Conservation (phyloP, 2,113 vertebrate genomes). For the Rhadina sibilatrix region DNA sequence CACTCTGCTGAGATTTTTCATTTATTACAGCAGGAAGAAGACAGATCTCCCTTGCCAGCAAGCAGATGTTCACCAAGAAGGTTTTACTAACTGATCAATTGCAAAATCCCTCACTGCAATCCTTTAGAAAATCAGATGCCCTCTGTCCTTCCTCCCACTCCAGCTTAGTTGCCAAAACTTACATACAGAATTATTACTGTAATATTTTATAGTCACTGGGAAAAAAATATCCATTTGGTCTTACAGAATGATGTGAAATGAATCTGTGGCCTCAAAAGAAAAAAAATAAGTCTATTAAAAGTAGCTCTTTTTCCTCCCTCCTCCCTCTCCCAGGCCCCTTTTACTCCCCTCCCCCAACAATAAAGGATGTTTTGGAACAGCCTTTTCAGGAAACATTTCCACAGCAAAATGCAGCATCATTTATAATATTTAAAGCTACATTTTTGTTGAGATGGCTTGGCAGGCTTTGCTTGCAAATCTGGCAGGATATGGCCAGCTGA, state of each 20-base stretch:
- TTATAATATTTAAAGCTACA: conserved; percentile 72
- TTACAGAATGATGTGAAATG: conserved; percentile 55
- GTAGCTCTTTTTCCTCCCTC: conserved; percentile 43
- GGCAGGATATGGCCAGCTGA: conserved; percentile 85
- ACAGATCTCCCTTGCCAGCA: neutral
- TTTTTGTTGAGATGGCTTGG: conserved; percentile 84
- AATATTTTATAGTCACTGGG: conserved; percentile 51
- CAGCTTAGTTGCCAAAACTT: conserved; percentile 36
- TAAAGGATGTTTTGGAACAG: conserved; percentile 65
- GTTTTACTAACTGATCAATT: conserved; percentile 29
- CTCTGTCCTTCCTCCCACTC: conserved; percentile 55
- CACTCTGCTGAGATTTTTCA: neutral
- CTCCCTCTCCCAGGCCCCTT: conserved; percentile 61
- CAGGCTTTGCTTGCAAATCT: conserved; percentile 79
- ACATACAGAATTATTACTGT: conserved; percentile 45
- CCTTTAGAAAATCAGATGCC: conserved; percentile 34
- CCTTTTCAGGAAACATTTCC: conserved; percentile 73
- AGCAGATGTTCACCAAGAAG: conserved; percentile 13
- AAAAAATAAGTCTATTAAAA: conserved; percentile 47
- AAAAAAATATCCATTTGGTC: conserved; percentile 1
- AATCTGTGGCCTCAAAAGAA: conserved; percentile 49
- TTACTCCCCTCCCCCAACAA: conserved; percentile 35
- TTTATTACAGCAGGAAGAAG: neutral
- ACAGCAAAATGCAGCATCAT: conserved; percentile 70
- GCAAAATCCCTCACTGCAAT: conserved; percentile 48